Evolutionary conservation across 2,797 vertebrate species (phyloP).

Genomic region (Phrynocephalus forsythii): DNA sequence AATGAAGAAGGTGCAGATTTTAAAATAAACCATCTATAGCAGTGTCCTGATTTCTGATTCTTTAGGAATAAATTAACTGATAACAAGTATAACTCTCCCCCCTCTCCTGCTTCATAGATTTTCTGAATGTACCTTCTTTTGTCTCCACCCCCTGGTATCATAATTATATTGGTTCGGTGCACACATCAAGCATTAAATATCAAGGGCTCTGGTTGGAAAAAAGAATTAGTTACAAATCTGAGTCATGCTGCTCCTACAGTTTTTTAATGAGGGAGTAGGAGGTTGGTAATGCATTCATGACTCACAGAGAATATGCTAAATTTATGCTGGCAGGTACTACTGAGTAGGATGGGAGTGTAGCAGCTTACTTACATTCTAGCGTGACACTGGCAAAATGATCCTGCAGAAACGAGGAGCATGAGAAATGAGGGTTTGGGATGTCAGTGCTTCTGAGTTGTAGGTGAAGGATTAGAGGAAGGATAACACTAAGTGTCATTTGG

Average conservation of each 20-base stretch:
- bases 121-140: background rate
- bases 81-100: slow-evolving; percentile 34
- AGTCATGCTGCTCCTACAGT: slow-evolving; percentile 34
- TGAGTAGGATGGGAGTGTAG: background rate
- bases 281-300: slow-evolving; percentile 38
- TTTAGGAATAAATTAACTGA: slow-evolving; percentile 62
- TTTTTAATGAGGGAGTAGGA: slow-evolving; percentile 38
- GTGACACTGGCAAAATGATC: slow-evolving; percentile 39
- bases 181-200: slow-evolving; percentile 39
- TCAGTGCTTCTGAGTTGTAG: slow-evolving; percentile 12
- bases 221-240: slow-evolving; percentile 44
- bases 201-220: slow-evolving; percentile 37
- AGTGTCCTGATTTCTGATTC: slow-evolving; percentile 54
- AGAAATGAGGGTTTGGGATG: slow-evolving; percentile 43
- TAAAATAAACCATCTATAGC: slow-evolving; percentile 63
- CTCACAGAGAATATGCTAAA: slow-evolving; percentile 46
- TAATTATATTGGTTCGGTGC: slow-evolving; percentile 38
- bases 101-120: background rate
- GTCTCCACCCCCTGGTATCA: slow-evolving; percentile 3
- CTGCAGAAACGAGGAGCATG: slow-evolving; percentile 32
- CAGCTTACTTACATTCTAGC: background rate
- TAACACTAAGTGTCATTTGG: background rate
- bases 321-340: slow-evolving; percentile 9
- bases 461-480: background rate
- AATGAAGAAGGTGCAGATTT: slow-evolving; percentile 47